Evolutionary conservation across 2,888 invertebrate species (phyloP), one percentile per base, ranked within the genome.

Genomic region (Hemistola chrysoprasaria): DNA sequence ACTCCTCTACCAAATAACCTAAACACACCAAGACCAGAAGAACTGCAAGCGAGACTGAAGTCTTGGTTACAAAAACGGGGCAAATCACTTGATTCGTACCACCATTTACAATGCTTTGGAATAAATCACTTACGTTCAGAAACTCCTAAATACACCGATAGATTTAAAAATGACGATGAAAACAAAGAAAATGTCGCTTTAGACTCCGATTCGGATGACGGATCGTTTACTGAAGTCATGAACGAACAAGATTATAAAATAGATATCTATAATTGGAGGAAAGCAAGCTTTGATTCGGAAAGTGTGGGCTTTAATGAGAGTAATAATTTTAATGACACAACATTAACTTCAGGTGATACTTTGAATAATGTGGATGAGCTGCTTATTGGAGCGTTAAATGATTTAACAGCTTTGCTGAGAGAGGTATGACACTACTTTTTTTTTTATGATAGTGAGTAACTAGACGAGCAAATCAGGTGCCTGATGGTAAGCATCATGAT

Each of bases 71-170:
- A 79, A 25, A 89, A 88, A 43, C 69, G 78, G 8, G 90, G 91
- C 0, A 90, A 90, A 52, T 78, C 85, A 0, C 29, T 90, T 0
- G 73, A 82, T 28, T 74, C 82, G 0, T 91, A 81, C 53, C 88
- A 87, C 7, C 90, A 91, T 58, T 65, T 91, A 21, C 90, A 90
- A 59, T 91, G 90, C 54, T 91, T 91, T 22, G 90, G 87, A 1
- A 52, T 89, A 6, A 65, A 81, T 26, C 78, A 83, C 0, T 8
- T 67, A 1, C 46, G 51, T 6, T 20, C 61, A 0, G 62, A 61
- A 2, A 34, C 43, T 20, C 38, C 43, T 0, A 44, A 20, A 21
- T 27, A 22, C 21, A 8, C 16, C 22, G 4, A 26, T 24, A 2
- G 22, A 21, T 5, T 16, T 16, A 2, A 16, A 16, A 4, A 16